Percentiles rank a stretch among this genome's conserved stretches.
Conservation (phyloP, 2,113 vertebrate species). For the Brienomyrus longianalis region DNA sequence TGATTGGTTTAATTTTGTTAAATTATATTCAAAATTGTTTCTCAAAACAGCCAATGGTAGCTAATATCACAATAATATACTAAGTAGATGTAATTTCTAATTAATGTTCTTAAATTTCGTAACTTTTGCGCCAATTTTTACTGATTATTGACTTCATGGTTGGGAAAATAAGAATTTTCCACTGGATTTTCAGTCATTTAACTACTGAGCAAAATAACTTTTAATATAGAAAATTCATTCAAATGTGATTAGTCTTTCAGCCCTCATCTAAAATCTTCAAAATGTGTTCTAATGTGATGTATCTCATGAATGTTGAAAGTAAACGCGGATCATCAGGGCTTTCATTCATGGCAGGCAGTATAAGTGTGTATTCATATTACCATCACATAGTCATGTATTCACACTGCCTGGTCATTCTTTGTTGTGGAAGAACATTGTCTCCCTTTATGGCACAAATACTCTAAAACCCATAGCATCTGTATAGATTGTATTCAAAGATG, state of each 20-base stretch:
- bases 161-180: background rate
- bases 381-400: background rate
- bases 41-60: background rate
- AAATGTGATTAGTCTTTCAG: background rate
- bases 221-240: background rate
- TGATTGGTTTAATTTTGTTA: background rate
- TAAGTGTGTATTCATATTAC: background rate
- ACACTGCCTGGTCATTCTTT: background rate
- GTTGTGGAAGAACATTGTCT: background rate
- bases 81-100: background rate
- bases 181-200: background rate
- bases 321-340: background rate
- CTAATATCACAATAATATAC: background rate
- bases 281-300: background rate
- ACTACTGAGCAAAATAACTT: background rate
- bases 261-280: background rate
- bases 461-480: background rate
- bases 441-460: background rate
- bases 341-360: background rate
- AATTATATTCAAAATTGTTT: background rate
- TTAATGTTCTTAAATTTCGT: background rate
- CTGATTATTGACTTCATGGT: background rate
- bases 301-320: background rate
- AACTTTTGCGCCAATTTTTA: background rate
- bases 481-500: background rate